Percentiles rank a stretch among this genome's conserved stretches.
These are phyloP conservation scores for Chalcosyrphus nemorum DNA, from an alignment of 2,888 invertebrate genomes.

Conservation along the genomic window DNA sequence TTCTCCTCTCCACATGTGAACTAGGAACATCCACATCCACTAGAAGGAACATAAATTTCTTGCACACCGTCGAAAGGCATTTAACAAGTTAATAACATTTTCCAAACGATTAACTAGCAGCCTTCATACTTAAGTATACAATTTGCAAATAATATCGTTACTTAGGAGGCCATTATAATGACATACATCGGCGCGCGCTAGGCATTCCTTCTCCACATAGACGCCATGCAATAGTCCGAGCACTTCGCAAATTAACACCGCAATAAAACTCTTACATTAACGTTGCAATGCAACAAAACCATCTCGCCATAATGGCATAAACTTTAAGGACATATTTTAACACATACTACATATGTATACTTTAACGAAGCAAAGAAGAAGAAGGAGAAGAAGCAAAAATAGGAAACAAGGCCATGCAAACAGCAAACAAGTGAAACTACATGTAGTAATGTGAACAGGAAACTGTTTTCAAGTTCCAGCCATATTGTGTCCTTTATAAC, in stretches of 20 bases:
- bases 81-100: constrained; percentile 58
- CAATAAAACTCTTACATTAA: constrained; percentile 55
- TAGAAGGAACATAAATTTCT: too few species aligned
- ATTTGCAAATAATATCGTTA: constrained; percentile 6
- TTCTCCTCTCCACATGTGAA: not conserved
- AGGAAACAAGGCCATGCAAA: constrained; percentile 25
- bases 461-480: constrained; percentile 39
- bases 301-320: constrained; percentile 56
- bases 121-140: not conserved
- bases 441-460: constrained; percentile 17
- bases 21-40: not conserved
- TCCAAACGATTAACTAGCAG: constrained; percentile 53
- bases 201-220: not conserved
- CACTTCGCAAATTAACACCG: constrained; percentile 57
- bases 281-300: constrained; percentile 45
- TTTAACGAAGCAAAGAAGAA: not conserved
- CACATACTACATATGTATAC: constrained; percentile 43
- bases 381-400: not conserved
- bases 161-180: constrained; percentile 23
- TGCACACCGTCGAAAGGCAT: constrained; percentile 8
- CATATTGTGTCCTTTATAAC: constrained; percentile 19
- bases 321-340: constrained; percentile 66
- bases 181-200: not conserved
- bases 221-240: constrained; percentile 26
- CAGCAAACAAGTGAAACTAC: constrained; percentile 19